Conservation (phyloP, 2,113 vertebrate species). For the Microcebus lehilahytsara region DNA sequence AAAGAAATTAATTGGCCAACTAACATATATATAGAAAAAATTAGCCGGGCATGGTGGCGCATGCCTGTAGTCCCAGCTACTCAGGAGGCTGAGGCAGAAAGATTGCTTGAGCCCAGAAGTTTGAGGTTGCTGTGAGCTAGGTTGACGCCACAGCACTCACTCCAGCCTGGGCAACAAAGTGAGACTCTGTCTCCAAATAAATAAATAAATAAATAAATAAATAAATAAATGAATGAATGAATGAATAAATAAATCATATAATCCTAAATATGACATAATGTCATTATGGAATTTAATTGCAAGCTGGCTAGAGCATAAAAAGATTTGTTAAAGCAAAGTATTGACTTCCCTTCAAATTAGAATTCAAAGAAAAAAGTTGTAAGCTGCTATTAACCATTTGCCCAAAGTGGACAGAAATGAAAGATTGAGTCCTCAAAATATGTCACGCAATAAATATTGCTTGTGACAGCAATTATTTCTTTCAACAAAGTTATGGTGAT, state of each 20-base stretch:
- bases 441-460: neutral
- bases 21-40: too few relatives aligned
- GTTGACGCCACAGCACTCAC: too few relatives aligned
- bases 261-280: neutral
- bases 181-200: too few relatives aligned
- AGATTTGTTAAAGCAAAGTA: neutral
- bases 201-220: neutral
- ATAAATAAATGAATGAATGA: neutral
- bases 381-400: neutral
- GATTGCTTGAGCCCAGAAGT: too few relatives aligned
- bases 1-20: too few relatives aligned
- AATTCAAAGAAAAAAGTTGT: constrained; percentile 47
- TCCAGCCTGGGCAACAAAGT: too few relatives aligned
- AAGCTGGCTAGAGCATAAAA: constrained; percentile 12
- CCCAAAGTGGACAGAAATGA: neutral
- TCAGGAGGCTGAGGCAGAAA: too few relatives aligned
- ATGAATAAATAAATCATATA: constrained; percentile 14
- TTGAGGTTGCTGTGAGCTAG: too few relatives aligned
- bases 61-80: too few relatives aligned
- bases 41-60: too few relatives aligned
- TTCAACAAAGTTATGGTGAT: neutral
- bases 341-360: constrained; percentile 23
- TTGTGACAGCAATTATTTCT: neutral
- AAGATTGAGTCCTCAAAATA: neutral
- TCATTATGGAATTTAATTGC: neutral